Evolutionary conservation across 2,797 vertebrate genomes (phyloP).

Genomic region (Cossypha dichroa): DNA sequence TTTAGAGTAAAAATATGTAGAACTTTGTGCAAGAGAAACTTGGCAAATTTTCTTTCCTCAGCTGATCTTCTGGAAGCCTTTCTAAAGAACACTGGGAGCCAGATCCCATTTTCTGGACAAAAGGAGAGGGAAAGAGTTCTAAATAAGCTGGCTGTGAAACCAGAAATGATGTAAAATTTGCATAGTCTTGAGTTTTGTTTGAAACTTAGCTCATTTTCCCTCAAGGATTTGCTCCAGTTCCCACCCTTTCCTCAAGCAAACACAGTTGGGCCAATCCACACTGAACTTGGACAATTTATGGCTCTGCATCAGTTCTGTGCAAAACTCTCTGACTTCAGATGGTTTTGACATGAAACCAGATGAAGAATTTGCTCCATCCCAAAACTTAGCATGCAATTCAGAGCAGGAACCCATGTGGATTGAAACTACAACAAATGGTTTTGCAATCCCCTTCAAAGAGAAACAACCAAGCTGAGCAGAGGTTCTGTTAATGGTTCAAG

Average conservation of each 20-base stretch:
- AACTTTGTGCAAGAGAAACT: background rate
- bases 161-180: background rate
- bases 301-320: background rate
- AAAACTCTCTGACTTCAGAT: slow-evolving; percentile 33
- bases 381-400: slow-evolving; percentile 22
- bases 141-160: slow-evolving; percentile 6
- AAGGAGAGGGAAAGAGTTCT: background rate
- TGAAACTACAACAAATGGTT: slow-evolving; percentile 52
- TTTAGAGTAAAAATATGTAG: background rate
- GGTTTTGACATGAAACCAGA: slow-evolving; percentile 58
- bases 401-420: slow-evolving; percentile 21
- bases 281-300: background rate
- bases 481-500: background rate
- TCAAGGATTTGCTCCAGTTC: background rate
- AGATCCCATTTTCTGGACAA: background rate
- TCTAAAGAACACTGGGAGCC: background rate
- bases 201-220: background rate
- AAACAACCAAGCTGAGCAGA: background rate
- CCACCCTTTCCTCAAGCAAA: background rate
- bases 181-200: background rate
- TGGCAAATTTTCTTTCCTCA: background rate
- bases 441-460: slow-evolving; percentile 58
- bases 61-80: background rate
- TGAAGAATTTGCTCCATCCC: slow-evolving; percentile 22
- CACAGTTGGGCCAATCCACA: background rate